Evolutionary conservation across 92 coral and sea anemone genomes (phyloP).

Genomic region (Metridium senile): DNA sequence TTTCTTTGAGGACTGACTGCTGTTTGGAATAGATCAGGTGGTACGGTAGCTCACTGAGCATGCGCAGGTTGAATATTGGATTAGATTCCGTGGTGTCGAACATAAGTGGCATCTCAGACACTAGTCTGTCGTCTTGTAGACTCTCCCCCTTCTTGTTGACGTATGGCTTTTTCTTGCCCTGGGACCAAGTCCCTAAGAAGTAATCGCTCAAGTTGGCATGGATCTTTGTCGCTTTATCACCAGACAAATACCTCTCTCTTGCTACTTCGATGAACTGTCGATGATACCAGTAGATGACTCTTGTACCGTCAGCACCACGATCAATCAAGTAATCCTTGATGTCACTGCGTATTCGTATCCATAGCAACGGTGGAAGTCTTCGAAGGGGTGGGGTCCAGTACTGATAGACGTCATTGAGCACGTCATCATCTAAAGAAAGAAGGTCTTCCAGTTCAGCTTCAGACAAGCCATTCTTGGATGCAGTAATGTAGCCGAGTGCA

Average conservation of each 20-base stretch:
- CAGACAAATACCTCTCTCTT: constrained; percentile 73
- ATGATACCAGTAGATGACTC: constrained; percentile 93
- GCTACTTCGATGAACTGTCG: constrained; percentile 96
- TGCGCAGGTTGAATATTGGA: constrained; percentile 80
- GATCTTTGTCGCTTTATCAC: constrained; percentile 42
- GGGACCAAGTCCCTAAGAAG: constrained; percentile 88
- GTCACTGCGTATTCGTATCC: constrained; percentile 91
- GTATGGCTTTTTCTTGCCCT: constrained; percentile 75
- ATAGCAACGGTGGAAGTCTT: constrained; percentile 90
- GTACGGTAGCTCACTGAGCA: constrained; percentile 82
- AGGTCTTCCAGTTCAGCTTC: constrained; percentile 89
- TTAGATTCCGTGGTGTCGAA: constrained; percentile 56
- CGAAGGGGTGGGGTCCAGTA: constrained; percentile 99
- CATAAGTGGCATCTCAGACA: constrained; percentile 81
- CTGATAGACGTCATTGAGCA: constrained; percentile 95
- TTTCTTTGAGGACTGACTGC: constrained; percentile 54
- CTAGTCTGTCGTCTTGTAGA: constrained; percentile 75
- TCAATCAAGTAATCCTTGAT: constrained; percentile 88
- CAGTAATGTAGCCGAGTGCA: constrained; percentile 89
- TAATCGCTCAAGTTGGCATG: constrained; percentile 84
- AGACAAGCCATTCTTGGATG: constrained; percentile 91
- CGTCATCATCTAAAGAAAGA: constrained; percentile 93
- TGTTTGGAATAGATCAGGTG: constrained; percentile 74
- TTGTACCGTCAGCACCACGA: constrained; percentile 89
- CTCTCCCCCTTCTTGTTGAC: constrained; percentile 76